Percentiles rank a stretch among this genome's conserved stretches.
phyloP scores from a whole-genome alignment of 2,888 invertebrate species.

The Cosmia trapezina region DNA sequence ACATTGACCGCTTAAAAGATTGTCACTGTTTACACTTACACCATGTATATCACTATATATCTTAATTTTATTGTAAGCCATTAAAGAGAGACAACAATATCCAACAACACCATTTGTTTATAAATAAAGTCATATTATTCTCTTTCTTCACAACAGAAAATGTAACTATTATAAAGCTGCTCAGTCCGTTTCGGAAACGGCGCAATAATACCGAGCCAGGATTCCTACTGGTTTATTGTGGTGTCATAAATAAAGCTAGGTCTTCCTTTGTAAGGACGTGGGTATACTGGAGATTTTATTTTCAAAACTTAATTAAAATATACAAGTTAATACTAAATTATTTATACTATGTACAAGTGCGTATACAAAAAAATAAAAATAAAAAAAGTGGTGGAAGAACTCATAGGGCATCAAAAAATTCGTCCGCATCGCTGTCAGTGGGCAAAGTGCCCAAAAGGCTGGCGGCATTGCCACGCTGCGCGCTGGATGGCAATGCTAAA shows the following conservation, averaged over 20 bases:
- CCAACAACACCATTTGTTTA: not conserved
- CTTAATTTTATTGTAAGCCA: not conserved
- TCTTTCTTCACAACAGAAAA: slow-evolving; percentile 14
- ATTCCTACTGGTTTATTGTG: slow-evolving; percentile 61
- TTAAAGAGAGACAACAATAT: not conserved
- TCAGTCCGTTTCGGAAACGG: slow-evolving; percentile 47
- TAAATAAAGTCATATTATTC: slow-evolving; percentile 12
- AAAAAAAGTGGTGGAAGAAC: too few species aligned
- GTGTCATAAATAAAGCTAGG: slow-evolving; percentile 51
- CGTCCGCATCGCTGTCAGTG: too few species aligned
- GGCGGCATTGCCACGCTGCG: too few species aligned
- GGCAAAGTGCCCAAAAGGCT: too few species aligned
- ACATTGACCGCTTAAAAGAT: too few species aligned
- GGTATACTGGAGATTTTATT: not conserved
- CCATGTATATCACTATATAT: not conserved
- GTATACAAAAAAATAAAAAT: too few species aligned
- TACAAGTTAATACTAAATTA: too few species aligned
- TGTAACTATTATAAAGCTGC: slow-evolving; percentile 31
- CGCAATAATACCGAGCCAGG: slow-evolving; percentile 54
- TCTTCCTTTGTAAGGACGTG: slow-evolving; percentile 32
- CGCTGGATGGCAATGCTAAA: too few species aligned
- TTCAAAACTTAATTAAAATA: too few species aligned
- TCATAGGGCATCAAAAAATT: too few species aligned
- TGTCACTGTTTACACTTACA: too few species aligned
- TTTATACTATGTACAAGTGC: too few species aligned